Evolutionary conservation across 2,113 vertebrate genomes (phyloP), one percentile per base, ranked within the genome.

Genomic region (Alethe castanea): DNA sequence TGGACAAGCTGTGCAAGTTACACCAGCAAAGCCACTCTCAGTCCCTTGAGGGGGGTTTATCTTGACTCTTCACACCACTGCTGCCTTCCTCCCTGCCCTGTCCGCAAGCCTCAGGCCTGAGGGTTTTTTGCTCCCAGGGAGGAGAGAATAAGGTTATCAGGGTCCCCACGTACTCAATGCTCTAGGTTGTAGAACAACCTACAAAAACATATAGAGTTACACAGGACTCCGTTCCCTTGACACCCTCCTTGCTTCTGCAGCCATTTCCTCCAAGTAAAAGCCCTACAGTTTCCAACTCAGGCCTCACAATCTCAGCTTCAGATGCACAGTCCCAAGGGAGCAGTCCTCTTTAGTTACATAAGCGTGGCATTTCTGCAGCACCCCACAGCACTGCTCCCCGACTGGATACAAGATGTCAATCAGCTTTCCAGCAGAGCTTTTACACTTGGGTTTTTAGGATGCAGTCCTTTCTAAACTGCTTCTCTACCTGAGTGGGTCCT

Each of bases 101-200:
- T 24, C 72, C 79, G 66, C 35, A 60, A 26, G 17, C n/a, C 70
- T 85, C 31, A 11, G 66, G 28, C 44, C 71, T 76, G 23, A 90
- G 62, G n/a, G 16, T 2, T 29, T 53, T 47, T 10, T 52, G 74
- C 61, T 40, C 26, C 38, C 65, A 40, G 65, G 65, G 56, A 92
- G 45, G 11, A 70, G 22, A 62, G 48, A 91, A 86, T n/a, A 94
- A 84, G 70, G 90, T 96, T 84, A 87, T 31, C 66, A 42, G 35
- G 57, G 36, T 65, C 74, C 53, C 44, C 54, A 23, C 1, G 67
- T 25, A 74, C 60, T 45, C n/a, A 35, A 0, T 22, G 86, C 52
- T 94, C 61, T n/a, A 56, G 44, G 80, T 52, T 86, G 78, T 29
- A 89, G 78, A 81, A 56, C 81, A 95, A 79, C 67, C 90, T 94